These are phyloP conservation scores for Heteractis magnifica DNA, from an alignment of 92 coral and sea anemone species.

Conservation along the genomic window DNA sequence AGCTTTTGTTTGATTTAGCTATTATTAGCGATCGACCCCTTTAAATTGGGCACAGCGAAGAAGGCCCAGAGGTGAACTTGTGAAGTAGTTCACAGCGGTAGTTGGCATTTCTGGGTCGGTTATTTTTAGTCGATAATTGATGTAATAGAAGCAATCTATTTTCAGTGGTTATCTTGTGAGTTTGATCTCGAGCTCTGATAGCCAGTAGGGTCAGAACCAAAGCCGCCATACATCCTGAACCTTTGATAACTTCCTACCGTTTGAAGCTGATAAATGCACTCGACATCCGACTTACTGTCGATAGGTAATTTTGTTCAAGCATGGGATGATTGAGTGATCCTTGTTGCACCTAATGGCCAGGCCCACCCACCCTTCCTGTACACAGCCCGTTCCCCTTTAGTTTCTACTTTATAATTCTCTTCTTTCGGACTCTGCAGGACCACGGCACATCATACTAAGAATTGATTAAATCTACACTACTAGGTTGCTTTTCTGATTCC, in stretches of 20 bases:
- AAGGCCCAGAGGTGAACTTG: slow-evolving; percentile 20
- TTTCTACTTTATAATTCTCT: neutral
- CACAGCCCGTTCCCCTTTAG: neutral
- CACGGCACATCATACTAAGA: slow-evolving; percentile 1
- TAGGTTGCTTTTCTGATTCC: neutral
- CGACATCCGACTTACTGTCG: slow-evolving; percentile 32
- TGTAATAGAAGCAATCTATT: slow-evolving; percentile 18
- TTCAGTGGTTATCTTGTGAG: slow-evolving; percentile 33
- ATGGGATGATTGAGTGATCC: slow-evolving; percentile 26
- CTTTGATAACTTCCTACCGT: slow-evolving; percentile 27
- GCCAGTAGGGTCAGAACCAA: slow-evolving; percentile 19
- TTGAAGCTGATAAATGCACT: slow-evolving; percentile 14
- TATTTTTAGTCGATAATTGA: slow-evolving; percentile 46
- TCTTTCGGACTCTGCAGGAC: neutral
- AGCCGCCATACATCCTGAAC: slow-evolving; percentile 45
- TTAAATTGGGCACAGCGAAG: neutral
- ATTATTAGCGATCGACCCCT: slow-evolving; percentile 2
- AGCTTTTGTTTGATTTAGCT: neutral
- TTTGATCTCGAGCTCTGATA: slow-evolving; percentile 21
- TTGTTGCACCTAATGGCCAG: neutral
- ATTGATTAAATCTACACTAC: neutral
- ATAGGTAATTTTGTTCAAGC: slow-evolving; percentile 41
- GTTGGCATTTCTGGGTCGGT: slow-evolving; percentile 1
- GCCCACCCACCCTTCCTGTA: slow-evolving; percentile 29
- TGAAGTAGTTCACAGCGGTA: neutral